Percentiles rank a stretch among this genome's conserved stretches.
phyloP scores from a whole-genome alignment of 2,888 invertebrate species.

The Cerceris rybyensis region DNA sequence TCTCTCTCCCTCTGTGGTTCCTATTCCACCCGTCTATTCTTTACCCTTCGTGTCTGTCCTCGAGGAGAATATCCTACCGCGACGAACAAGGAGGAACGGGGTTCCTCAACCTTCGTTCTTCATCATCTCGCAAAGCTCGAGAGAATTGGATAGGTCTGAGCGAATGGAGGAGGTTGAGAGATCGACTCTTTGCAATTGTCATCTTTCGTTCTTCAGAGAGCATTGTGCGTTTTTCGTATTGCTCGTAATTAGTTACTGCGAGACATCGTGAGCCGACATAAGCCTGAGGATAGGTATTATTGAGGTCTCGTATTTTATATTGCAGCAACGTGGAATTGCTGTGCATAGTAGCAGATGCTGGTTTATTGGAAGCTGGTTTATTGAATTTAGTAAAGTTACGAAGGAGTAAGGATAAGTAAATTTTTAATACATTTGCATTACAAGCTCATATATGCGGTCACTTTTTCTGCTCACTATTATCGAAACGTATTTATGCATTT shows the following conservation, averaged over 20 bases:
- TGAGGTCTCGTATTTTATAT: no score
- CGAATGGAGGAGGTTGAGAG: neutral
- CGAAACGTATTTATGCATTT: no score
- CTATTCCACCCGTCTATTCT: neutral
- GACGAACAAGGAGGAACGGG: constrained; percentile 14
- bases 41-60: constrained; percentile 7
- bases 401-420: no score
- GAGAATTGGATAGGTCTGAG: constrained; percentile 12
- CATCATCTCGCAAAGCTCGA: constrained; percentile 6
- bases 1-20: neutral
- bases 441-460: no score
- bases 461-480: no score
- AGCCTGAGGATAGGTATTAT: neutral
- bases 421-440: no score
- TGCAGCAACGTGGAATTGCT: no score
- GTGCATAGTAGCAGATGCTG: no score
- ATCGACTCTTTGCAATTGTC: constrained; percentile 15
- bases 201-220: constrained; percentile 10
- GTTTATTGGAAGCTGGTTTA: no score
- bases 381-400: no score
- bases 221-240: constrained; percentile 2
- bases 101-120: constrained; percentile 28
- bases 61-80: constrained; percentile 24
- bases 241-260: constrained; percentile 8
- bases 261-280: neutral